These are phyloP conservation scores for Oceanodroma leucorhoa DNA, from an alignment of 2,797 vertebrate species.

Conservation along the genomic window DNA sequence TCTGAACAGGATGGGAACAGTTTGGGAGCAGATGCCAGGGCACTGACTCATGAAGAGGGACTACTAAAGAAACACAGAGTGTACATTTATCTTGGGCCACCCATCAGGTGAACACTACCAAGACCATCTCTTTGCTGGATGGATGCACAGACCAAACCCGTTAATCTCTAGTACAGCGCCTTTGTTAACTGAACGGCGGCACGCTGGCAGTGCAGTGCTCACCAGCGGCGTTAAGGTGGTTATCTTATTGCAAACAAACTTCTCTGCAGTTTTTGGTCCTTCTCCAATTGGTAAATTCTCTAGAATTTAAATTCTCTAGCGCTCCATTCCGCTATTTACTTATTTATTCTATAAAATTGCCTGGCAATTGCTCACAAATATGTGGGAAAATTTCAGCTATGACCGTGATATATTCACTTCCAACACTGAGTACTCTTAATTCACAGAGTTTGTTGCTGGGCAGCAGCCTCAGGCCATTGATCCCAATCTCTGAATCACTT, in stretches of 20 bases:
- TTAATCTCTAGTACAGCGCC: conserved; percentile 34
- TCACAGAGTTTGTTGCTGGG: background rate
- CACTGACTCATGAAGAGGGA: conserved; percentile 71
- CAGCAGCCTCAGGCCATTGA: background rate
- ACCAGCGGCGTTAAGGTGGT: background rate
- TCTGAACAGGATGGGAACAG: conserved; percentile 80
- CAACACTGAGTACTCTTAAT: background rate
- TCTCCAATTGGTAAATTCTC: background rate
- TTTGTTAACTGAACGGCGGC: conserved; percentile 15
- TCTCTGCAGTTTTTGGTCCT: background rate
- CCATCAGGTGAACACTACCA: conserved; percentile 60
- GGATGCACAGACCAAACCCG: conserved; percentile 27
- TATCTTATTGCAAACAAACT: background rate
- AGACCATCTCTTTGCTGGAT: background rate
- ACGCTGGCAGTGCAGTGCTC: background rate
- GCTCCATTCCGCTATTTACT: background rate
- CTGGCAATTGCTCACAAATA: background rate
- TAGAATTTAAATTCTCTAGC: background rate
- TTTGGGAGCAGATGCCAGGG: conserved; percentile 80
- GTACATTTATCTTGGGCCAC: conserved; percentile 66
- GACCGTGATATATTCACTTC: background rate
- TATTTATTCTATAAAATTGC: background rate
- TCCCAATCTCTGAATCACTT: background rate
- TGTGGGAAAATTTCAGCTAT: background rate
- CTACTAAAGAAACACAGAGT: conserved; percentile 68